Evolutionary conservation across 53 echinoderm and acorn worm genomes (phyloP).

Genomic region (Stichopus horrens): DNA sequence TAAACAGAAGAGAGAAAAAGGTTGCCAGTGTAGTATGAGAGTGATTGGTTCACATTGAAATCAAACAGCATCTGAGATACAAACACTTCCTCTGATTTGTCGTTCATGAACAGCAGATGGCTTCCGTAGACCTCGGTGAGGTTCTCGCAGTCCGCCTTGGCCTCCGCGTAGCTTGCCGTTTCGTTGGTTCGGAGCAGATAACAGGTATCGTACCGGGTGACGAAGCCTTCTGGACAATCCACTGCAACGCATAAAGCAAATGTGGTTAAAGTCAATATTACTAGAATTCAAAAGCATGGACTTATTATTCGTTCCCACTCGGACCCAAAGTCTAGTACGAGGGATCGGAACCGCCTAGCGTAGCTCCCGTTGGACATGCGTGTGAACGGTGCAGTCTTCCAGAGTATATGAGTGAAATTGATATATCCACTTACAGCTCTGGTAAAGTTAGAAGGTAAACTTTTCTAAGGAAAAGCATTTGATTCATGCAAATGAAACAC

Average conservation of each 20-base stretch:
- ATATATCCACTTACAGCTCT: too few relatives aligned
- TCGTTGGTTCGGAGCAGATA: conserved; percentile 68
- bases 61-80: conserved; percentile 53
- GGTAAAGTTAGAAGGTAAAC: too few relatives aligned
- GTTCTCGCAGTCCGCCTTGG: conserved; percentile 69
- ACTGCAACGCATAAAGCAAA: conserved; percentile 43
- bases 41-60: conserved; percentile 33
- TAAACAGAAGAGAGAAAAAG: conserved; percentile 7
- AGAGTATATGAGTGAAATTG: too few relatives aligned
- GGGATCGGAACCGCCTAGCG: too few relatives aligned
- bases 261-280: too few relatives aligned
- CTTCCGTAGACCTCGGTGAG: conserved; percentile 67
- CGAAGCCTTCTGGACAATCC: conserved; percentile 76
- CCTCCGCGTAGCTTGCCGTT: conserved; percentile 56
- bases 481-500: too few relatives aligned
- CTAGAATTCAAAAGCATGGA: too few relatives aligned
- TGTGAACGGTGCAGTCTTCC: too few relatives aligned
- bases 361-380: too few relatives aligned
- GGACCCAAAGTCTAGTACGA: too few relatives aligned
- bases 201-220: conserved; percentile 82
- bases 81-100: conserved; percentile 54
- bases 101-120: conserved; percentile 70
- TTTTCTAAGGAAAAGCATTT: too few relatives aligned
- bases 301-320: too few relatives aligned
- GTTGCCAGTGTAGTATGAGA: conserved; percentile 45